A percentile compares a stretch with the other conserved stretches of the same genome.
Evolutionary conservation across 2,113 vertebrate species (phyloP).

Genomic region (Arenaria interpres): DNA sequence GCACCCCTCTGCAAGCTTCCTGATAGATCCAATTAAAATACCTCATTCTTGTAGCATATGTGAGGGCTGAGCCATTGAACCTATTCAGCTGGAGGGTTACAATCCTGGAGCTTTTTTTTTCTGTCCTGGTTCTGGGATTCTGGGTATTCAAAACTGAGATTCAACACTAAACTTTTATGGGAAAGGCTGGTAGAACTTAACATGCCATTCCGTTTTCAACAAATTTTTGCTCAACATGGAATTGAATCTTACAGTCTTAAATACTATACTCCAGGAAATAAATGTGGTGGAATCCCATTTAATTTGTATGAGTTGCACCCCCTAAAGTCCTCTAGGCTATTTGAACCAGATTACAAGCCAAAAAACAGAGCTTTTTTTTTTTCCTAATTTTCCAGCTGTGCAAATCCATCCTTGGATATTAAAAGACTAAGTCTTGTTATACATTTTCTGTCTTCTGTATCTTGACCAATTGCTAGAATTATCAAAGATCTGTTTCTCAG

Average conservation of each 20-base stretch:
- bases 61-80: neutral
- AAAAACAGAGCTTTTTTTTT: neutral
- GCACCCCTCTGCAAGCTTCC: neutral
- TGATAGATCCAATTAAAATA: neutral
- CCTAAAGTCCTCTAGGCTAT: conserved; percentile 22
- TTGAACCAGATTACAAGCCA: neutral
- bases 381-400: conserved; percentile 7
- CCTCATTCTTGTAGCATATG: neutral
- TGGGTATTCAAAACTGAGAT: neutral
- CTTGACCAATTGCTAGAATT: neutral
- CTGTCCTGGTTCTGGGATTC: neutral
- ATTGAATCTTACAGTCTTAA: neutral
- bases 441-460: neutral
- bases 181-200: neutral
- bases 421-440: neutral
- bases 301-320: neutral
- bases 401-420: conserved; percentile 13
- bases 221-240: neutral
- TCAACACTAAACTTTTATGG: neutral
- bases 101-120: neutral
- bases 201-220: neutral
- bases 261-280: neutral
- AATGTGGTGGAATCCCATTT: neutral
- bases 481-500: neutral
- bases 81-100: neutral